phyloP scores from a whole-genome alignment of 2,113 vertebrate genomes.

The Aspiorhynchus laticeps region DNA sequence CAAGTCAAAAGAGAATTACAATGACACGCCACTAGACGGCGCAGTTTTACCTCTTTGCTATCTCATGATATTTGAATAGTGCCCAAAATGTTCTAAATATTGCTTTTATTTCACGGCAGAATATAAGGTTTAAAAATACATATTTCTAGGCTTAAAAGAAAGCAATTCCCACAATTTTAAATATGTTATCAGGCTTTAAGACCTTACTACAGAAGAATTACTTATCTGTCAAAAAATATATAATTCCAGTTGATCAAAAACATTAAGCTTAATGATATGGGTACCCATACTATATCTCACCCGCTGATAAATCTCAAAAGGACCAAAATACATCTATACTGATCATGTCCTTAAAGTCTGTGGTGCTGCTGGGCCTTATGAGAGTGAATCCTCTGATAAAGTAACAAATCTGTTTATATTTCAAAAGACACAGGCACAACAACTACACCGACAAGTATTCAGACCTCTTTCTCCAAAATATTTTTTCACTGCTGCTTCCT shows the following conservation, averaged over 20 bases:
- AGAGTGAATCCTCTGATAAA: too few species aligned
- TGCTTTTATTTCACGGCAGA: neutral
- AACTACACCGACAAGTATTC: neutral
- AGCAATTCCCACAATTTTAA: neutral
- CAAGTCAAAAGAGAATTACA: neutral
- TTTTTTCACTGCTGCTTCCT: neutral
- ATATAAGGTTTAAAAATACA: neutral
- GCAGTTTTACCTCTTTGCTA: conserved; percentile 7
- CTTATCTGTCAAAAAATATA: neutral
- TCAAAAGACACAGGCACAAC: neutral
- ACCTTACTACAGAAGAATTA: neutral
- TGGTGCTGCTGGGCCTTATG: neutral
- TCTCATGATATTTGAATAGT: conserved; percentile 34
- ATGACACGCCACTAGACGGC: conserved; percentile 41
- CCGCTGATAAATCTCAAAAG: neutral
- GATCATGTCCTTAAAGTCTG: neutral
- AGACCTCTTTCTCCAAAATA: neutral
- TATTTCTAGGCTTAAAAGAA: neutral
- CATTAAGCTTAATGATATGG: neutral
- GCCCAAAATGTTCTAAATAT: neutral
- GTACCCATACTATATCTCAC: neutral
- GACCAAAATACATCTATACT: neutral
- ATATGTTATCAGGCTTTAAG: neutral
- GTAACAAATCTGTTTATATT: neutral
- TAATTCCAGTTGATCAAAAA: neutral